A percentile compares a stretch with the other conserved stretches of the same genome.
phyloP scores from a whole-genome alignment of 2,797 vertebrate species.

The Mormyrus proboscirostris region DNA sequence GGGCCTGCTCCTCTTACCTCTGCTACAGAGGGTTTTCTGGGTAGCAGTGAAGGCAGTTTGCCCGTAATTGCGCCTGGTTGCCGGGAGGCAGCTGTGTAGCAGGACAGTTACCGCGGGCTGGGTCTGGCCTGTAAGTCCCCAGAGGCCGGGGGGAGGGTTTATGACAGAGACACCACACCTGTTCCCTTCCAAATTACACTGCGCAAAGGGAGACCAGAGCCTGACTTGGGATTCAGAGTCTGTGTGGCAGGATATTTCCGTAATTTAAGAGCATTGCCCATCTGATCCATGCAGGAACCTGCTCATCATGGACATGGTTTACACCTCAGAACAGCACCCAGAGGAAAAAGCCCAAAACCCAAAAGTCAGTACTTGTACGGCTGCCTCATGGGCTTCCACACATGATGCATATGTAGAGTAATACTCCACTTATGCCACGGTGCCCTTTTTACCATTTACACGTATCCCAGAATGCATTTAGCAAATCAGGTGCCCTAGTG shows the following conservation, averaged over 20 bases:
- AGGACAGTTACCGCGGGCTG: conserved; percentile 26
- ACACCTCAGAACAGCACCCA: not conserved
- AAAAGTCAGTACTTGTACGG: not conserved
- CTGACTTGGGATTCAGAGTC: not conserved
- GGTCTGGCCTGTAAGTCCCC: conserved; percentile 6
- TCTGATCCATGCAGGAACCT: not conserved
- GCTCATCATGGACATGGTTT: not conserved
- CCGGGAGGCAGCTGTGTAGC: conserved; percentile 22
- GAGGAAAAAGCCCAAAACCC: not conserved
- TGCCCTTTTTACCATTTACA: not conserved
- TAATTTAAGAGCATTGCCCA: not conserved
- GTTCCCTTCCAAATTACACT: conserved; percentile 16
- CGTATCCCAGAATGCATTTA: not conserved
- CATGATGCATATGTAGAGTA: not conserved
- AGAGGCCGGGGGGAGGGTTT: not conserved
- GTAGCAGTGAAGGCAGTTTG: conserved; percentile 16
- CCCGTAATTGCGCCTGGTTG: conserved; percentile 37
- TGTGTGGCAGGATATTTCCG: not conserved
- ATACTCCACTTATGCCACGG: not conserved
- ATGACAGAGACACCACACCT: not conserved
- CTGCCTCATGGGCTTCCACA: not conserved
- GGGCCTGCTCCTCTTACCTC: not conserved
- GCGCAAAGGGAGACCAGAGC: not conserved
- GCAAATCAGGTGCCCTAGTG: not conserved
- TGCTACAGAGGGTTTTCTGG: not conserved